Percentiles rank a stretch among this genome's conserved stretches.
phyloP scores from a whole-genome alignment of 1,140 invertebrate genomes.

The Steinernema feltiae region DNA sequence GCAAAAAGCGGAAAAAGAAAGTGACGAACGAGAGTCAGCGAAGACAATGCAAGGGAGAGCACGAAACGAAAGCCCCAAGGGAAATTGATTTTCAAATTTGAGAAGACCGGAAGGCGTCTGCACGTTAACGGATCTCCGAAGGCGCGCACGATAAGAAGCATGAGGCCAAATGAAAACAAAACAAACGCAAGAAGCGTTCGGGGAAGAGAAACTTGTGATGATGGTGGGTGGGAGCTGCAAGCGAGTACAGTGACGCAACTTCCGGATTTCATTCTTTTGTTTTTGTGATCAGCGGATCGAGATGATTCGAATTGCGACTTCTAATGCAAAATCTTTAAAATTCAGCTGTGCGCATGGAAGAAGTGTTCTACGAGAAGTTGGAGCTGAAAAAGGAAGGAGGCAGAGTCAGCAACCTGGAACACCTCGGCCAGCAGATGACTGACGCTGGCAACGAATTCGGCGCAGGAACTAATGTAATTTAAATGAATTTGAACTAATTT shows the following conservation, averaged over 20 bases:
- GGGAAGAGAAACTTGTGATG: too few species aligned
- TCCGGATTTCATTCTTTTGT: not conserved
- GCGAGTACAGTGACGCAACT: too few species aligned
- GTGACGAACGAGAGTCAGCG: not conserved
- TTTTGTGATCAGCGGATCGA: not conserved
- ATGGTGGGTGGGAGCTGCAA: too few species aligned
- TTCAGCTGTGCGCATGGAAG: constrained; percentile 80
- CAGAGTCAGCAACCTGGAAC: constrained; percentile 77
- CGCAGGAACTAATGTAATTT: too few species aligned
- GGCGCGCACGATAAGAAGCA: not conserved
- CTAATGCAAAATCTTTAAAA: constrained; percentile 25
- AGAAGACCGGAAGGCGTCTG: not conserved
- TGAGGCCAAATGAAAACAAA: not conserved
- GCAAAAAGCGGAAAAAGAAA: not conserved
- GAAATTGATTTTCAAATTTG: constrained; percentile 3
- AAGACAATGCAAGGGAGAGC: not conserved
- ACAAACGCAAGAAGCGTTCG: too few species aligned
- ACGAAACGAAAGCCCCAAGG: not conserved
- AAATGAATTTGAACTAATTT: too few species aligned
- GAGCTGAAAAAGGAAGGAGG: constrained; percentile 72
- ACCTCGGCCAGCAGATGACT: constrained; percentile 80
- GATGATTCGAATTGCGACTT: not conserved
- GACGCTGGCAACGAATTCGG: constrained; percentile 88
- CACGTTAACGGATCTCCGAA: not conserved
- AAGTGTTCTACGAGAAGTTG: constrained; percentile 85